These are phyloP conservation scores for Hymenochirus boettgeri DNA, from an alignment of 2,113 vertebrate genomes.

Conservation along the genomic window DNA sequence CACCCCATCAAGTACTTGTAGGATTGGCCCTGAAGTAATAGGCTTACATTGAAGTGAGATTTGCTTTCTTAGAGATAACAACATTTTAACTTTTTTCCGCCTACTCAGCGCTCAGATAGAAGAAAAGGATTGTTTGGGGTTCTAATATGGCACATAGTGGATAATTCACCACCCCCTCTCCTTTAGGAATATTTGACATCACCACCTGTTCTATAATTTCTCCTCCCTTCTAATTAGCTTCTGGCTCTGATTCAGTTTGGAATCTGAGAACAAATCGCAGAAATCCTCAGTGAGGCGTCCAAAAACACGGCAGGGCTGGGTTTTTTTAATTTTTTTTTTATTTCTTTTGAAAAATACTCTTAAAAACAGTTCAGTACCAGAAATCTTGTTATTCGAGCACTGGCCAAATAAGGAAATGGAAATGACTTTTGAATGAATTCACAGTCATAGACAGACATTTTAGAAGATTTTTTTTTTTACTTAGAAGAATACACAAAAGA, in stretches of 20 bases:
- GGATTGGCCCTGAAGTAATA: neutral
- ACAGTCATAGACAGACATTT: no score
- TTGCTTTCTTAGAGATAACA: slow-evolving; percentile 12
- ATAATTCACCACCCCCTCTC: slow-evolving; percentile 38
- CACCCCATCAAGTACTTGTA: no score
- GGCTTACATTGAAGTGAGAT: slow-evolving; percentile 7
- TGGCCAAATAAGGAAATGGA: neutral
- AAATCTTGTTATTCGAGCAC: neutral
- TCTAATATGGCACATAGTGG: slow-evolving; percentile 37
- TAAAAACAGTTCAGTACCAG: slow-evolving; percentile 4
- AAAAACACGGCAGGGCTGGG: slow-evolving; percentile 9
- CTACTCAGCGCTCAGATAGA: slow-evolving; percentile 25
- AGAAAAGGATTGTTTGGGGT: slow-evolving; percentile 35
- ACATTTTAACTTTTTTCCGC: slow-evolving; percentile 22
- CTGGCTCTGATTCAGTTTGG: slow-evolving; percentile 38
- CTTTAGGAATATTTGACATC: slow-evolving; percentile 43
- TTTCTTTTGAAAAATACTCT: slow-evolving; percentile 27
- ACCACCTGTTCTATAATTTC: slow-evolving; percentile 44
- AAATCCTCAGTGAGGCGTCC: slow-evolving; percentile 38
- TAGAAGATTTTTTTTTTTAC: no score
- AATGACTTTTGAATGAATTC: neutral
- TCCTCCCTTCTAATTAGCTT: slow-evolving; percentile 42
- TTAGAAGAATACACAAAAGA: no score
- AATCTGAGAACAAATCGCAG: slow-evolving; percentile 42
- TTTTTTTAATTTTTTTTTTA: slow-evolving; percentile 17